A percentile compares a stretch with the other conserved stretches of the same genome.
Conservation (phyloP, 2,113 vertebrate species). For the Pituophis catenifer region DNA sequence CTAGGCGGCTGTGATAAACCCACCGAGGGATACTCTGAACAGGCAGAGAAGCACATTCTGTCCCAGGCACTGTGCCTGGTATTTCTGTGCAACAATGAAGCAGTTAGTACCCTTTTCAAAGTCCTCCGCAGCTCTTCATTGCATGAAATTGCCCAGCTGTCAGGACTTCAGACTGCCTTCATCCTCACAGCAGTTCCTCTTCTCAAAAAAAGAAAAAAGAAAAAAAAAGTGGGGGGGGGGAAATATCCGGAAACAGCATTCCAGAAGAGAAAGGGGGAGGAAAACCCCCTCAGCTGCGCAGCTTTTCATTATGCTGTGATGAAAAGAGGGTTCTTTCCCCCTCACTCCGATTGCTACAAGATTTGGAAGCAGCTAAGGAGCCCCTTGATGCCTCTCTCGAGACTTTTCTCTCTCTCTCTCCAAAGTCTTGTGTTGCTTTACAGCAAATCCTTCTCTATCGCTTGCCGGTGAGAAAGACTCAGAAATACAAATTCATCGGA, state of each 20-base stretch:
- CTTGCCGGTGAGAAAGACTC: not conserved
- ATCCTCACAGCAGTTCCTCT: slow-evolving; percentile 6
- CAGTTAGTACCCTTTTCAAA: slow-evolving; percentile 19
- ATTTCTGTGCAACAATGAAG: slow-evolving; percentile 16
- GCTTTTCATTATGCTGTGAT: not conserved
- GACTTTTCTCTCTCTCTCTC: not conserved
- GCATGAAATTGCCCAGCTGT: not conserved
- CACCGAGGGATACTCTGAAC: not conserved
- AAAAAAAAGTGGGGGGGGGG: too few relatives aligned
- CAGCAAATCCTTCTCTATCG: not conserved
- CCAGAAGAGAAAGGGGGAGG: slow-evolving; percentile 25
- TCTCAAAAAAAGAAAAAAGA: rapidly evolving
- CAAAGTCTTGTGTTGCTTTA: not conserved
- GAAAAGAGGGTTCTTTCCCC: not conserved
- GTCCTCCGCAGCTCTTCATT: slow-evolving; percentile 1
- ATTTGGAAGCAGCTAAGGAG: slow-evolving; percentile 5
- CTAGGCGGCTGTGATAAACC: slow-evolving; percentile 9
- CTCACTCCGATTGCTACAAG: not conserved
- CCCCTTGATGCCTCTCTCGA: not conserved
- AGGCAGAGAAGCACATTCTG: slow-evolving; percentile 21
- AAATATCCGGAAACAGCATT: not conserved
- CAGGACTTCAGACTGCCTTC: rapidly evolving
- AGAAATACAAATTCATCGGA: not conserved
- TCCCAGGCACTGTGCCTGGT: slow-evolving; percentile 13
- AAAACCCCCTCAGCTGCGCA: rapidly evolving